phyloP scores from a whole-genome alignment of 2,113 vertebrate genomes.

The Oreochromis niloticus region DNA sequence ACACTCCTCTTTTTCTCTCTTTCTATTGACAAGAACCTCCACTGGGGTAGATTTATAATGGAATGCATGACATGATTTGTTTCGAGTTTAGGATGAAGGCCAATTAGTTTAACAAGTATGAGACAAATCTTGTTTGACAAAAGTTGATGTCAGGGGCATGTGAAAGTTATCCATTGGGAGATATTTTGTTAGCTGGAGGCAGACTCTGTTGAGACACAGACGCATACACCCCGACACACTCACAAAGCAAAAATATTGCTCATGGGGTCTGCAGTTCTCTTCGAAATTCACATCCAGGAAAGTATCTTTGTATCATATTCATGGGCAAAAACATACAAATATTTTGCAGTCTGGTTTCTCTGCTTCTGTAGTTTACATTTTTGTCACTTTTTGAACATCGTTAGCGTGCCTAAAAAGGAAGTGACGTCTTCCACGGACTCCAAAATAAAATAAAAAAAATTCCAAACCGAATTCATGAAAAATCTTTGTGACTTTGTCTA shows the following conservation, averaged over 20 bases:
- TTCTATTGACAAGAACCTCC: slow-evolving; percentile 58
- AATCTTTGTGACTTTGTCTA: neutral
- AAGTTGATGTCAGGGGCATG: slow-evolving; percentile 58
- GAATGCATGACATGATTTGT: slow-evolving; percentile 63
- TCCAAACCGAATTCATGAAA: neutral
- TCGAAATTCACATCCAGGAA: neutral
- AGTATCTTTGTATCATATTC: neutral
- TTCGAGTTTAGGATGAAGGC: slow-evolving; percentile 58
- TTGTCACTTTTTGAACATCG: neutral
- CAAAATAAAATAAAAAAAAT: neutral
- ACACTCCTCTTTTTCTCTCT: neutral
- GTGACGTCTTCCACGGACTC: neutral
- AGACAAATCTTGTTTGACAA: slow-evolving; percentile 67
- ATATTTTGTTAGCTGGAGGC: slow-evolving; percentile 14
- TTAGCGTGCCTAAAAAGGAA: neutral
- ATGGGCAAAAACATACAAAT: neutral
- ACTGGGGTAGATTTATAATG: slow-evolving; percentile 56
- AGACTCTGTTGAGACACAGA: neutral
- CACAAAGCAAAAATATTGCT: neutral
- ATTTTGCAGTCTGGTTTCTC: neutral
- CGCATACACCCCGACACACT: neutral
- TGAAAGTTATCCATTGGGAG: slow-evolving; percentile 45
- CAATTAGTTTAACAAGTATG: slow-evolving; percentile 66
- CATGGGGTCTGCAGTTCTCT: neutral
- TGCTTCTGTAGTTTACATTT: neutral